Base-by-base conservation (phyloP, 92 coral and sea anemone species). In the Palythoa caribaeorum region DNA sequence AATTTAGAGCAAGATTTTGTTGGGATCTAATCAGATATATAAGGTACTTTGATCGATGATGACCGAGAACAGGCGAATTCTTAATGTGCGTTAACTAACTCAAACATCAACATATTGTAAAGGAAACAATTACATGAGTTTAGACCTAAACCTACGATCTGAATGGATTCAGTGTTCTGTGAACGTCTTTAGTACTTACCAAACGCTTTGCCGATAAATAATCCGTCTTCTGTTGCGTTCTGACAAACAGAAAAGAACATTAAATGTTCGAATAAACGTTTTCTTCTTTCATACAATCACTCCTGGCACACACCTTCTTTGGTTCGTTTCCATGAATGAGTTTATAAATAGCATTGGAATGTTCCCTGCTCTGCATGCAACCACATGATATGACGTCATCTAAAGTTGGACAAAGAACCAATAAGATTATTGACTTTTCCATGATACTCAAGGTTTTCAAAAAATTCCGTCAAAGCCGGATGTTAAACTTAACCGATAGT, bases 321-420 rank as follows among this genome's bases (percentile, higher is more conserved):
- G 76, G 57, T 51, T 40, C 13, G 63, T 6, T 81, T 19, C 86
- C 35, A 14, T 36, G 47, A 47, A 68, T 1, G 86, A 48, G 13
- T 14, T 44, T 80, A 80, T 65, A 48, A 81, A 81, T 68, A 81
- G 35, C 86, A 19, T 21, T 51, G 86, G 86, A 48, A 81, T 81
- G 86, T 68, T 17, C 62, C 5, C 38, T 36, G 28, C 63, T 17
- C 20, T 65, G 76, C 35, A 65, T 59, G 79, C 38, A 75, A 28
- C 60, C 39, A 51, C 59, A 28, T 11, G 44, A 3, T 21, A 44
- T 81, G 86, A 81, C 86, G 86, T 81, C 86, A 81, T 16, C 51
- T 11, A 10, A 2, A n/a, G 44, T 37, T 36, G 36, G 84, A 20
- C 6, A 1, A 81, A 2, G 38, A 66, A 47, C 86, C 74, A 68